Base-by-base conservation (phyloP, 2,797 vertebrate species). In the Acrossocheilus fasciatus region DNA sequence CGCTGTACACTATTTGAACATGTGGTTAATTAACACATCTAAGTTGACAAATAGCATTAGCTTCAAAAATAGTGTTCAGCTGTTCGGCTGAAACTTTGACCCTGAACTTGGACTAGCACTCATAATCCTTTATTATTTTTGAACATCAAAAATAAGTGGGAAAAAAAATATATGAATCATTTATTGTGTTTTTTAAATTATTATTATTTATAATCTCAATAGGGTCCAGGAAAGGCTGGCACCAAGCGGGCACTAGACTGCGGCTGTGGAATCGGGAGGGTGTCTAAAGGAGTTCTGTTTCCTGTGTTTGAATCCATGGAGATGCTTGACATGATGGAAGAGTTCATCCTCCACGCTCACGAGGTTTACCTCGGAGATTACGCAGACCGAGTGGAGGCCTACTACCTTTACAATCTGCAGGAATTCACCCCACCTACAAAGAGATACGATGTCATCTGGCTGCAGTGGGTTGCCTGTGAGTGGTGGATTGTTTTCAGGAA, bases 381-480 rank as follows among this genome's bases (percentile, higher is more conserved):
- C 34, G 96, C 95, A 0, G 95, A 97, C 91, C 96, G 96, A 76
- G 96, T 98, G 1, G 95, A 98, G 89, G 96, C 93, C 15, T 98
- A 97, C 92, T 97, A 97, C 93, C 98, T 98, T 92, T 96, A 94
- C 92, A 94, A 95, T 90, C 95, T 99, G 86, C 97, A 99, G 89
- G 97, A 99, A 64, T 97, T 98, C 89, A 97, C 93, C 0, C 97
- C 97, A 0, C 90, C 93, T 0, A 79, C 91, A 1, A 93, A 93
- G 52, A 97, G 96, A 93, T 99, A 99, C 0, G 97, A 99, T 17
- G 96, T 98, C 91, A 95, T 99, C 94, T 99, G 98, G 98, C 98
- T 99, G 90, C 98, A 99, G 90, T 99, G 98, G 98, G 96, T 99
- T 79, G 97, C 97, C 14, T 98, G 98, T 99, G 89, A 96, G 97